These are phyloP conservation scores for Gisinianus flammeolus DNA, from an alignment of 2,888 invertebrate genomes.

Conservation along the genomic window DNA sequence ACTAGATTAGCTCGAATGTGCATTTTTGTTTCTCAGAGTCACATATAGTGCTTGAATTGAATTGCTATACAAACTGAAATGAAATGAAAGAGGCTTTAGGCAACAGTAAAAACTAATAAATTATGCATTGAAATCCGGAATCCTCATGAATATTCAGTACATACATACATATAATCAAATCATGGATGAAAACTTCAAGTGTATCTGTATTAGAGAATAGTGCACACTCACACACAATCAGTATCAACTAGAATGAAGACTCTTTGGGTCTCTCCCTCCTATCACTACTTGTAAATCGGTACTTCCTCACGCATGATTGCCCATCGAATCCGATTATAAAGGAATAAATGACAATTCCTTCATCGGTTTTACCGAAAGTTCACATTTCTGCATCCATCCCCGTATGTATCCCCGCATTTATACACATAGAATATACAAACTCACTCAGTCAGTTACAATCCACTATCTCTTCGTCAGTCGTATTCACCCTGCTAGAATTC, in stretches of 20 bases:
- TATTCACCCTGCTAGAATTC: background rate
- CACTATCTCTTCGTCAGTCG: background rate
- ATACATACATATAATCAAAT: too few relatives aligned
- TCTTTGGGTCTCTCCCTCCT: background rate
- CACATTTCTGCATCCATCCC: too few relatives aligned
- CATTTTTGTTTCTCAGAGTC: too few relatives aligned
- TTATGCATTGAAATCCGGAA: background rate
- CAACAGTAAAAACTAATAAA: background rate
- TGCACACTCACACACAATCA: too few relatives aligned
- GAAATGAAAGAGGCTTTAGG: too few relatives aligned
- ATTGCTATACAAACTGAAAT: background rate
- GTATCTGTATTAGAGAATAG: too few relatives aligned
- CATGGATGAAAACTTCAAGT: background rate
- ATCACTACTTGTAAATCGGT: background rate
- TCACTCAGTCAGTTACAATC: background rate
- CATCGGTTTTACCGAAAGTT: background rate
- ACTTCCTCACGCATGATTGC: background rate
- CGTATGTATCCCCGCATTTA: background rate
- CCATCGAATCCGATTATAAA: conserved; percentile 6
- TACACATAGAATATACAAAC: too few relatives aligned
- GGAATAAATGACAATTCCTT: conserved; percentile 3
- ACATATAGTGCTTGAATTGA: too few relatives aligned
- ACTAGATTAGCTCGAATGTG: too few relatives aligned
- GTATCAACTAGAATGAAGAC: too few relatives aligned
- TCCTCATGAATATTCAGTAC: background rate